Base-by-base conservation (phyloP, 2,113 vertebrate genomes). In the Hemiprocne comata region DNA sequence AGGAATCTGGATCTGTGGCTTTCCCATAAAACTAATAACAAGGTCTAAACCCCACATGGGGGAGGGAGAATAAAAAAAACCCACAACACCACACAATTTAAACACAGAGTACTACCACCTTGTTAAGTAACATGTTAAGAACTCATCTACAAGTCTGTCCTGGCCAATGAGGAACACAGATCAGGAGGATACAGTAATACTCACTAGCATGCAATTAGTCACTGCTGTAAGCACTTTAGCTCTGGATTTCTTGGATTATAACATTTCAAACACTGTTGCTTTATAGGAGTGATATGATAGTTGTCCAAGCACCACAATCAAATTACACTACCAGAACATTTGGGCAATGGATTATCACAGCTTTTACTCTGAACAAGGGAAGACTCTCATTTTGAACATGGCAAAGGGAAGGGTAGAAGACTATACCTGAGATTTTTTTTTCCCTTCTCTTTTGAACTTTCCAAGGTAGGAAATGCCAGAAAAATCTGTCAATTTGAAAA, bases 161-260 rank as follows among this genome's bases (percentile, higher is more conserved):
- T 72, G 54, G 85, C 50, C 92, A 86, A 77, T 31, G 65, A 78
- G 40, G 46, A 38, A 44, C 67, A 51, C 77, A 54, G 71, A 33
- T 67, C 65, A 65, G 58, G 48, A 88, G 71, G 81, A 83, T 42
- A 92, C 38, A 92, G 67, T 42, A 94, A 89, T 67, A 70, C n/a
- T 82, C 53, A 34, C 62, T 46, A 93, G 77, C 73, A 84, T 23
- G 42, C 72, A 92, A 90, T 86, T 90, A 81, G 66, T 76, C 96
- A 81, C 71, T 89, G 62, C 87, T 85, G 78, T 77, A 72, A 93
- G 87, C 73, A 89, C 60, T 80, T 91, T 42, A 91, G 82, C 62
- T 95, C 88, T 70, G 81, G 50, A 91, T 72, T 94, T 95, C 87
- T 94, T 90, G 71, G 86, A 91, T 58, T 65, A 29, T 23, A 76